Conservation (phyloP, 2,113 vertebrate species). For the Delphinapterus leucas region DNA sequence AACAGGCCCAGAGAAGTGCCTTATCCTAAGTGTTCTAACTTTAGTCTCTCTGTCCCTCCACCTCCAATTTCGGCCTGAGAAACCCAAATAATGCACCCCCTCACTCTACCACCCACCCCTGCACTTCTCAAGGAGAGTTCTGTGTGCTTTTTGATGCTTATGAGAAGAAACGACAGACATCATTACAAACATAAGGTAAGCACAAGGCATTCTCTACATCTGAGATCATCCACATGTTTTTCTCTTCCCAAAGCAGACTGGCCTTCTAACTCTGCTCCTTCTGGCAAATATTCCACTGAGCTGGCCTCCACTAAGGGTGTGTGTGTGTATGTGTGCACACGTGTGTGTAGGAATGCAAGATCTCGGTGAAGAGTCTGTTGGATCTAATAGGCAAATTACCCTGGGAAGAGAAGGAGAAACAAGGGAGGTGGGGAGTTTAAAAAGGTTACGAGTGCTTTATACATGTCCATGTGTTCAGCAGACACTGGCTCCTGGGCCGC, state of each 20-base stretch:
- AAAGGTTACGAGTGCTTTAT: background rate
- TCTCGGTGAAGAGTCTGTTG: background rate
- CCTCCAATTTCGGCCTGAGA: background rate
- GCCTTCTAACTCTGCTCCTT: slow-evolving; percentile 7
- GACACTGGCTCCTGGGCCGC: background rate
- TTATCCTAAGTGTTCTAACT: background rate
- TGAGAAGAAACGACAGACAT: background rate
- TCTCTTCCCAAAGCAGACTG: background rate
- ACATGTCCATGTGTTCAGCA: accelerated
- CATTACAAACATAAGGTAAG: background rate
- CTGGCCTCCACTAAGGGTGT: background rate
- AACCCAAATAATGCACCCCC: background rate
- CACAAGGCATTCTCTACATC: background rate
- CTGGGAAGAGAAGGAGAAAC: background rate
- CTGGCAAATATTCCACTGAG: background rate
- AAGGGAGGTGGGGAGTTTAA: background rate
- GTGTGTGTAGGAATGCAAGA: background rate
- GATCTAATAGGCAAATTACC: background rate
- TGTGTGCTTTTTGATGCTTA: background rate
- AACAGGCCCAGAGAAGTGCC: background rate
- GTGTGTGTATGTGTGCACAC: background rate
- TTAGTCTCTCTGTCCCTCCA: background rate
- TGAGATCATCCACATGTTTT: background rate
- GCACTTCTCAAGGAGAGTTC: background rate
- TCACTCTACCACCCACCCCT: background rate